Evolutionary conservation across 2,113 vertebrate species (phyloP).

Genomic region (Stegastes partitus): DNA sequence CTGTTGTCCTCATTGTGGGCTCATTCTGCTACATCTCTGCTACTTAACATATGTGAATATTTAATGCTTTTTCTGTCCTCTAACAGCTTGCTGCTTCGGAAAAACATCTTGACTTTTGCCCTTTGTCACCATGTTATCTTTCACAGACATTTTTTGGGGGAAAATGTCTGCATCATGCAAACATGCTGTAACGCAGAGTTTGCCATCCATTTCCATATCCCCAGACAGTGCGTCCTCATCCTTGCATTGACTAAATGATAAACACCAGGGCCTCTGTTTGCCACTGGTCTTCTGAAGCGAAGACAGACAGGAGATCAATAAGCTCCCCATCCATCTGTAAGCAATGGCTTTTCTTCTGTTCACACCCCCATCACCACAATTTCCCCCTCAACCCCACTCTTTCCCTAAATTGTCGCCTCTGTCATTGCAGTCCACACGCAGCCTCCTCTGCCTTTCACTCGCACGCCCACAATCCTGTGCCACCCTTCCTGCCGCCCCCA

Average conservation of each 20-base stretch:
- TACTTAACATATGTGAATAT: conserved; percentile 60
- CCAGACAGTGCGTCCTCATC: conserved; percentile 59
- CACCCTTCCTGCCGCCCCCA: conserved; percentile 46
- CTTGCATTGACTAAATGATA: conserved; percentile 70
- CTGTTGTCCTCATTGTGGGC: conserved; percentile 36
- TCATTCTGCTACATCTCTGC: conserved; percentile 48
- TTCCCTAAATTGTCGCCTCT: conserved; percentile 49
- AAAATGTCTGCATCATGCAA: conserved; percentile 51
- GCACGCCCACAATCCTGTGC: conserved; percentile 19
- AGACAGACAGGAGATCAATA: conserved; percentile 78
- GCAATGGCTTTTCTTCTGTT: conserved; percentile 66
- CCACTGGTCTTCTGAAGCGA: conserved; percentile 71
- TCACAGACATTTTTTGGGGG: conserved; percentile 49
- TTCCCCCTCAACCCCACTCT: conserved; percentile 21
- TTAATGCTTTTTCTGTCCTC: conserved; percentile 18
- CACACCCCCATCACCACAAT: conserved; percentile 12
- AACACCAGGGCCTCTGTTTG: conserved; percentile 71
- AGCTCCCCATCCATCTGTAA: conserved; percentile 64
- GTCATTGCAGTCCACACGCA: conserved; percentile 49
- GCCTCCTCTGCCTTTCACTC: conserved; percentile 25
- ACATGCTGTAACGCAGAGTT: conserved; percentile 47
- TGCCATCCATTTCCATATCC: conserved; percentile 66
- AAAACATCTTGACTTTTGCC: conserved; percentile 46
- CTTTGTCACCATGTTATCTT: conserved; percentile 24
- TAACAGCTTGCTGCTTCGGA: conserved; percentile 6